These are phyloP conservation scores for Salvelinus sp. DNA, from an alignment of 2,113 vertebrate species.

Conservation along the genomic window DNA sequence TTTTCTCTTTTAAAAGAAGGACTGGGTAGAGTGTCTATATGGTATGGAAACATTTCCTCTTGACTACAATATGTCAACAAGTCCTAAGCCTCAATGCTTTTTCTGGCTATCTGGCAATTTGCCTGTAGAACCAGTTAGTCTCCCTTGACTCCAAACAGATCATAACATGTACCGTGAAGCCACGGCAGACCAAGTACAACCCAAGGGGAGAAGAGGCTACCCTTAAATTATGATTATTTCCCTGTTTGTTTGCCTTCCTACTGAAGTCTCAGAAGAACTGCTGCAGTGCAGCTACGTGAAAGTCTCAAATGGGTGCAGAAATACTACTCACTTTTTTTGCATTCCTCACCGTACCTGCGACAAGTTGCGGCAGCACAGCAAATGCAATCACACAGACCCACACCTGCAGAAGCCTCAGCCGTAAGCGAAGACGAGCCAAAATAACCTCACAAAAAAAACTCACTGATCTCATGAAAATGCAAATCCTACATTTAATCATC, in stretches of 20 bases:
- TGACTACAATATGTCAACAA: neutral
- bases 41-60: constrained; percentile 1
- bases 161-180: constrained; percentile 1
- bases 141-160: neutral
- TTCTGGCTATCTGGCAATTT: neutral
- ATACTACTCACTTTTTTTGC: neutral
- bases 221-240: neutral
- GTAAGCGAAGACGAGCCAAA: constrained; percentile 12
- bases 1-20: too few relatives aligned
- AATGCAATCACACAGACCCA: neutral
- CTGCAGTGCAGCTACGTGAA: neutral
- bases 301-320: neutral
- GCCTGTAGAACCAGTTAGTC: constrained; percentile 11
- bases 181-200: constrained; percentile 13
- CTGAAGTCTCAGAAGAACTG: neutral
- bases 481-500: constrained; percentile 52
- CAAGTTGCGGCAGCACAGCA: constrained; percentile 12
- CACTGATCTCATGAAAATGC: constrained; percentile 51
- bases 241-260: neutral
- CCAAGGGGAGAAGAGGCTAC: constrained; percentile 1
- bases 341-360: constrained; percentile 19
- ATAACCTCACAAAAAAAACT: constrained; percentile 20
- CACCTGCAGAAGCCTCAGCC: constrained; percentile 16
- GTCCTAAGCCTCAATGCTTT: neutral
- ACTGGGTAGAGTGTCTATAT: neutral